Evolutionary conservation across 2,113 vertebrate species (phyloP), one percentile per base, ranked within the genome.

Genomic region (Caranx ignobilis): DNA sequence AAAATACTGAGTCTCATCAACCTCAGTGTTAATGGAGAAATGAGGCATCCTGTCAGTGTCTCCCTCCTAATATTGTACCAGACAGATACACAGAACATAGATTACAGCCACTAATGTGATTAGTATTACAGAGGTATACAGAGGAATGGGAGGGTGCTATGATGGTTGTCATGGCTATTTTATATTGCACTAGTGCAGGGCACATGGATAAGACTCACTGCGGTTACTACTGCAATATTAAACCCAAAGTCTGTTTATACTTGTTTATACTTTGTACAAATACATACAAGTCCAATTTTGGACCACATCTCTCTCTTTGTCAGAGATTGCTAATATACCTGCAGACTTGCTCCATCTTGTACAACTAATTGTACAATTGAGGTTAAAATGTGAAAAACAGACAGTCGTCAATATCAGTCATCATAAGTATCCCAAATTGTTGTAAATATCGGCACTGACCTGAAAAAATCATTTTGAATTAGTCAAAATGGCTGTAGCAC

Each of bases 71-170:
- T 13, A 26, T 26, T 26, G 26, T 26, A 34, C 16, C 32, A 62
- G 55, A 54, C 35, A 69, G 35, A 34, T n/a, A 1, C 2, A 3
- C 31, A 55, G 18, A 3, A 50, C 15, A 12, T 16, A 60, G 50
- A n/a, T 21, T 34, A 4, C 34, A 21, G 10, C 19, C 15, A 3
- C 26, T 69, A 26, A 74, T 74, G 18, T 39, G 31, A 50, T 81
- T 43, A 71, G 77, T 72, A 81, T 37, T 62, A 55, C 72, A 84
- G n/a, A 70, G 13, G 41, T 43, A 60, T 15, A 59, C 21, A 6
- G 18, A 37, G 48, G 32, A 26, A 48, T 2, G 2, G 18, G 37
- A 15, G 1, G 13, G 1, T 56, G 54, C 21, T 32, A 10, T 56
- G 56, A 26, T 41, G 11, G n/a, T 34, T 2, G 48, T 19, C 81